Conservation (phyloP, 2,888 invertebrate genomes). For the Eupithecia subfuscata region DNA sequence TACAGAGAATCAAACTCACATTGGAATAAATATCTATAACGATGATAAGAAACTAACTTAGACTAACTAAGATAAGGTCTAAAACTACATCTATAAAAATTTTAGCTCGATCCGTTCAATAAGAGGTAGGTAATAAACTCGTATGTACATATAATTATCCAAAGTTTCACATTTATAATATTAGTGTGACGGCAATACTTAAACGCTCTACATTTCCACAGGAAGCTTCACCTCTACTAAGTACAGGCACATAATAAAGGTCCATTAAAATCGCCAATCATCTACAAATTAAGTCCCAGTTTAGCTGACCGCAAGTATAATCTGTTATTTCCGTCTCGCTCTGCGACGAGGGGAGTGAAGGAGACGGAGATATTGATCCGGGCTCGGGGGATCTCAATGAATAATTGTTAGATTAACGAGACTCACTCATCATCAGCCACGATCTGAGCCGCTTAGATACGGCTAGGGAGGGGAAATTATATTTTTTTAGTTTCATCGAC, state of each 20-base stretch:
- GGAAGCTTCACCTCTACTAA: not conserved
- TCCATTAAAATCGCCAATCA: slow-evolving; percentile 27
- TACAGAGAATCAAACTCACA: too few species aligned
- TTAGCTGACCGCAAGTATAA: slow-evolving; percentile 44
- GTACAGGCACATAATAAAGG: not conserved
- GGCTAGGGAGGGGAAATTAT: slow-evolving; percentile 47
- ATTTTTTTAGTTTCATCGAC: slow-evolving; percentile 2
- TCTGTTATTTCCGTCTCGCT: slow-evolving; percentile 29
- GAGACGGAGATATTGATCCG: slow-evolving; percentile 42
- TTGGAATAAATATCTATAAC: too few species aligned
- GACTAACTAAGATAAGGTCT: too few species aligned
- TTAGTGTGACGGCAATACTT: not conserved
- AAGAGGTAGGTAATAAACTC: too few species aligned
- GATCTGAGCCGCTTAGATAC: slow-evolving; percentile 66
- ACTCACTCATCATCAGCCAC: slow-evolving; percentile 74
- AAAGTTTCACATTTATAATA: too few species aligned
- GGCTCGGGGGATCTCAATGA: slow-evolving; percentile 64
- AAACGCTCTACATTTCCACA: not conserved
- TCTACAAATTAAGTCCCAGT: slow-evolving; percentile 41
- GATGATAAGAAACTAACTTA: too few species aligned
- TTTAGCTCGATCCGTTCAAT: too few species aligned
- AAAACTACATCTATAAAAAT: too few species aligned
- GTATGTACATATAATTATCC: too few species aligned
- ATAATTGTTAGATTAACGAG: slow-evolving; percentile 81
- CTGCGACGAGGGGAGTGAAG: slow-evolving; percentile 17